Evolutionary conservation across 2,888 invertebrate genomes (phyloP).

Genomic region (Philaethria dido): DNA sequence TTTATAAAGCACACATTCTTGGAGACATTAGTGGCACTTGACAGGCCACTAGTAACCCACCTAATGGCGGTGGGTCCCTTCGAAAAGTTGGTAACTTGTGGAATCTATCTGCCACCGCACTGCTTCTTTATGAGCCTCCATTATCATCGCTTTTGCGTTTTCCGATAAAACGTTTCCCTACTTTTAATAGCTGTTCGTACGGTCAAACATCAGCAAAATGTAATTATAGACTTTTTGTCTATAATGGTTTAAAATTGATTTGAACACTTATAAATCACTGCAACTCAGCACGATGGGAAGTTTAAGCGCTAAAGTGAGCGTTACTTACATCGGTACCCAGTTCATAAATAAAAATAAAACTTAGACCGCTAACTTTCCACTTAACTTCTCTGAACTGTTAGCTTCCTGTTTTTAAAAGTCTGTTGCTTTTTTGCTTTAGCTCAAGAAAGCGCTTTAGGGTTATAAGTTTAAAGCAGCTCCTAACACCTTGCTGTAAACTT

Average conservation of each 20-base stretch:
- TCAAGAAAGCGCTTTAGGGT: constrained; percentile 71
- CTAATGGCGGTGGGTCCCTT: constrained; percentile 71
- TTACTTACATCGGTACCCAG: constrained; percentile 59
- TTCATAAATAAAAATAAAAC: constrained; percentile 72
- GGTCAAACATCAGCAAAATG: constrained; percentile 72
- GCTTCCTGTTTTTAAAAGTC: constrained; percentile 79
- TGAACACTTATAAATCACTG: constrained; percentile 39
- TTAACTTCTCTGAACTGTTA: constrained; percentile 79
- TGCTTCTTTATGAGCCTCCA: constrained; percentile 79
- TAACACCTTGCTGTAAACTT: constrained; percentile 66
- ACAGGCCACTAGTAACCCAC: constrained; percentile 68
- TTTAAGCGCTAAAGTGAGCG: constrained; percentile 58
- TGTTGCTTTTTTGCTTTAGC: constrained; percentile 68
- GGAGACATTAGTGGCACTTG: constrained; percentile 51
- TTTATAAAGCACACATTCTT: constrained; percentile 38
- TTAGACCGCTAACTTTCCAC: constrained; percentile 75
- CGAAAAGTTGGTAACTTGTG: constrained; percentile 79
- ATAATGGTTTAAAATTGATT: constrained; percentile 43
- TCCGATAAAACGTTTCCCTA: constrained; percentile 78
- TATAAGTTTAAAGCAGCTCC: constrained; percentile 78
- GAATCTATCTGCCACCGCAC: constrained; percentile 74
- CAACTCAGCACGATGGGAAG: constrained; percentile 38
- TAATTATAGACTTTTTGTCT: constrained; percentile 64
- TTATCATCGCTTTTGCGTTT: constrained; percentile 78
- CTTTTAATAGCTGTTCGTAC: constrained; percentile 71